A percentile compares a stretch with the other conserved stretches of the same genome.
Evolutionary conservation across 2,888 invertebrate genomes (phyloP).

Genomic region (Notodonta ziczac): DNA sequence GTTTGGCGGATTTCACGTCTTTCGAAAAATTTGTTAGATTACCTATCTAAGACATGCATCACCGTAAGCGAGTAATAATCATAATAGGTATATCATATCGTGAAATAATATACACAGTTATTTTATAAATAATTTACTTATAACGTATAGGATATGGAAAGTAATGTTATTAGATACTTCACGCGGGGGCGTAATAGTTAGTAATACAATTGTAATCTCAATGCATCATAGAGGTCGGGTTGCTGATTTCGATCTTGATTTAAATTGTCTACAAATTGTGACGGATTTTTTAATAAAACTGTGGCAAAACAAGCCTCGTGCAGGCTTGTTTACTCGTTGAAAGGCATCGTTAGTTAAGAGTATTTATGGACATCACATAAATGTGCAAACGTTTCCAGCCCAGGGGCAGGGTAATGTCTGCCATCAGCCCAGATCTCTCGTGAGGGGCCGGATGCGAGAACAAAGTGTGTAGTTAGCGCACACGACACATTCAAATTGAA

Average conservation of each 20-base stretch:
- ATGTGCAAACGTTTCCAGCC: not conserved
- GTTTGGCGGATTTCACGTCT: too few species aligned
- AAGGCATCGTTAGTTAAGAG: too few species aligned
- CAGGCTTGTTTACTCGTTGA: not conserved
- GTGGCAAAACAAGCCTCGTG: not conserved
- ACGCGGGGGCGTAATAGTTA: not conserved
- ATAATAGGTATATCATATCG: too few species aligned
- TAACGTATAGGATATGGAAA: too few species aligned
- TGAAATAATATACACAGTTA: too few species aligned
- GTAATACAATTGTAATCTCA: not conserved
- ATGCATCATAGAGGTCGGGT: not conserved
- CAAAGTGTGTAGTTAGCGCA: not conserved
- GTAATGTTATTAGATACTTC: too few species aligned
- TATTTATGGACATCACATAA: not conserved
- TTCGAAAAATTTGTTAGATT: too few species aligned
- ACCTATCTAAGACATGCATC: too few species aligned
- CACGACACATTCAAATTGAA: constrained; percentile 4
- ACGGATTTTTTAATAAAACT: not conserved
- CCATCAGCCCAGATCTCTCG: not conserved
- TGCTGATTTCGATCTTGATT: not conserved
- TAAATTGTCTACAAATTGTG: not conserved
- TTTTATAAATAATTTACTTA: too few species aligned
- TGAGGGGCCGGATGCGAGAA: constrained; percentile 1
- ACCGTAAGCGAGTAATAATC: too few species aligned
- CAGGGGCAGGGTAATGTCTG: not conserved